These are phyloP conservation scores for Polydrusus cervinus DNA, from an alignment of 2,888 invertebrate species.

Conservation along the genomic window DNA sequence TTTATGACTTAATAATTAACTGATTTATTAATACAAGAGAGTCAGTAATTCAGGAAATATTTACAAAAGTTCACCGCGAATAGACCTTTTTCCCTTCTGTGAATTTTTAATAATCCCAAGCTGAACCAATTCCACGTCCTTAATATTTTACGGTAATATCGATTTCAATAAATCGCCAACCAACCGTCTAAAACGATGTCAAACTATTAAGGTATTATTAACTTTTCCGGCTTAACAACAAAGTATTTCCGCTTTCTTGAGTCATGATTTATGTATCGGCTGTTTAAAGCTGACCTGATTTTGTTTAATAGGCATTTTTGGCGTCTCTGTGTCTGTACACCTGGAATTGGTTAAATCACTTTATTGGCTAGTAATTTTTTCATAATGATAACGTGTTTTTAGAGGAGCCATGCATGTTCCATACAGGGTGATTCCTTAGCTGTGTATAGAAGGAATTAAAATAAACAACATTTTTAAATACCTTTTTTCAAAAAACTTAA, in stretches of 20 bases:
- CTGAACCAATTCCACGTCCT: background rate
- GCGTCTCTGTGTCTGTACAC: background rate
- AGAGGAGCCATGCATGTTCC: too few relatives aligned
- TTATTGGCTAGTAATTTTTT: background rate
- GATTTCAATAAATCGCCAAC: constrained; percentile 12
- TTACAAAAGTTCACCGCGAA: background rate
- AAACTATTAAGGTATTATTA: constrained; percentile 26
- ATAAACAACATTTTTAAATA: too few relatives aligned
- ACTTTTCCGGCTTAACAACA: constrained; percentile 18
- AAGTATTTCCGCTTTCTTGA: constrained; percentile 13
- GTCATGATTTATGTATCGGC: constrained; percentile 18
- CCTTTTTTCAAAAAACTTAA: too few relatives aligned
- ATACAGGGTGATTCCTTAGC: too few relatives aligned
- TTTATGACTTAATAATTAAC: background rate
- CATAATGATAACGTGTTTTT: too few relatives aligned
- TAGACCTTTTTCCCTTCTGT: background rate
- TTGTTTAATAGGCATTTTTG: constrained; percentile 2
- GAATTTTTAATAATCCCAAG: constrained; percentile 1
- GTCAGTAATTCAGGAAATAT: background rate
- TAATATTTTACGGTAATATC: constrained; percentile 9
- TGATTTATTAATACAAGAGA: background rate
- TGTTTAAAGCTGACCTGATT: constrained; percentile 18
- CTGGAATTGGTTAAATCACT: background rate
- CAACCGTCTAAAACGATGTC: constrained; percentile 7
- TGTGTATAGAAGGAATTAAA: too few relatives aligned